A percentile compares a stretch with the other conserved stretches of the same genome.
Evolutionary conservation across 2,113 vertebrate genomes (phyloP).

Genomic region (Acrocephalus arundinaceus): DNA sequence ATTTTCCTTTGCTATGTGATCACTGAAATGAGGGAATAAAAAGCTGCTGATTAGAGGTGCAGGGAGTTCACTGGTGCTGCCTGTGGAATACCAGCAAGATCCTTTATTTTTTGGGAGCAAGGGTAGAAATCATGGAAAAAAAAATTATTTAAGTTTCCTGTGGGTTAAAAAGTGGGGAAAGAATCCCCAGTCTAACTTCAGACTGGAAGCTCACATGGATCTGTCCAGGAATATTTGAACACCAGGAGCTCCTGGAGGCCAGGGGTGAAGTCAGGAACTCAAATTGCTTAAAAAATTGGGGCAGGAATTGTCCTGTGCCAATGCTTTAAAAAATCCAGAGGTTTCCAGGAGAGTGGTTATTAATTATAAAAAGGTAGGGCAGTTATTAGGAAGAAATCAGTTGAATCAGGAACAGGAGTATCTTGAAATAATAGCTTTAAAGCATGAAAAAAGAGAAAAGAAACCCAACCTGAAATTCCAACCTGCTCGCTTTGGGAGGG

Average conservation of each 20-base stretch:
- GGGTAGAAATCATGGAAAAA: background rate
- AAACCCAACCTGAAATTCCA: background rate
- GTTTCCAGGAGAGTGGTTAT: background rate
- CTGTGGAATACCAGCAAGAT: background rate
- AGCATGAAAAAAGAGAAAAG: background rate
- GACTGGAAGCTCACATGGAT: too few relatives aligned
- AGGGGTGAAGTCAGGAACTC: background rate
- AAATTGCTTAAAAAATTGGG: background rate
- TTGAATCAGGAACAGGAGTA: fast-evolving
- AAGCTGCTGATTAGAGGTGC: fast-evolving
- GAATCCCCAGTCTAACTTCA: background rate
- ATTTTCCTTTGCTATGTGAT: background rate
- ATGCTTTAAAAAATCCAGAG: background rate
- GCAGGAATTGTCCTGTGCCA: background rate
- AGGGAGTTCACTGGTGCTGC: background rate
- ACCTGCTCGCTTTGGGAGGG: fast-evolving
- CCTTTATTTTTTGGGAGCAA: background rate
- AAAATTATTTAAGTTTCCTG: background rate
- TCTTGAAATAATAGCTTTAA: background rate
- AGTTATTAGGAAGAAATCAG: too few relatives aligned
- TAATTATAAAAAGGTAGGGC: background rate
- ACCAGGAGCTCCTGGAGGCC: background rate
- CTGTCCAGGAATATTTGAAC: background rate
- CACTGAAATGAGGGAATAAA: background rate
- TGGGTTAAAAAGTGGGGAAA: background rate